Evolutionary conservation across 2,113 vertebrate species (phyloP).

Genomic region (Meriones unguiculatus): DNA sequence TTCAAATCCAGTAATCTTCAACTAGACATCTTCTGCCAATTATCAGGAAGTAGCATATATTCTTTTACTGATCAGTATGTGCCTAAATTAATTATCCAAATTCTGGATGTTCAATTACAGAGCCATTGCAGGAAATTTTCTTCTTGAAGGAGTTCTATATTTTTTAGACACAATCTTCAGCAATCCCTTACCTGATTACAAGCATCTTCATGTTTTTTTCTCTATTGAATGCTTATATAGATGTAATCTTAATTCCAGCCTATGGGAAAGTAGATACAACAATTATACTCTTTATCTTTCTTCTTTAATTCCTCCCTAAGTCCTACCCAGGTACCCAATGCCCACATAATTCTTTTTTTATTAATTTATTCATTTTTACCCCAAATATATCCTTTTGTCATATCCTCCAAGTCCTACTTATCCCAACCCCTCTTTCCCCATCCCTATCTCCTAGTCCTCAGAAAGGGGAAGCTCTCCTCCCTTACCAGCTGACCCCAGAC

Average conservation of each 20-base stretch:
- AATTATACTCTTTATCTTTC: constrained; percentile 9
- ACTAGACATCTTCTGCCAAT: background rate
- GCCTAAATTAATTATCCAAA: background rate
- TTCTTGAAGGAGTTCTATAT: background rate
- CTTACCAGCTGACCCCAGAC: too few species aligned
- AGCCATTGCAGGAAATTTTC: background rate
- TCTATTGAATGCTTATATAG: background rate
- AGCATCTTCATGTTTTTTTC: background rate
- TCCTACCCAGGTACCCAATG: background rate
- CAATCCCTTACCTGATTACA: background rate
- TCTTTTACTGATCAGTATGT: background rate
- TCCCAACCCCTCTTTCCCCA: too few species aligned
- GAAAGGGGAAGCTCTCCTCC: too few species aligned
- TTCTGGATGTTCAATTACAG: background rate
- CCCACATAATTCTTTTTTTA: background rate
- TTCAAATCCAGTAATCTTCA: background rate
- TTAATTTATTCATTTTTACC: too few species aligned
- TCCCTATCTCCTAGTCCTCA: too few species aligned
- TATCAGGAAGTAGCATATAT: background rate
- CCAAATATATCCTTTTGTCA: too few species aligned
- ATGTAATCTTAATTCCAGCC: background rate
- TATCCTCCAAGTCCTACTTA: too few species aligned
- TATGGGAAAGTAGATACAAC: background rate
- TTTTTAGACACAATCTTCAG: background rate
- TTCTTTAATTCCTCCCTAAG: background rate